These are phyloP conservation scores for Pangasius djambal DNA, from an alignment of 2,797 vertebrate species.

Conservation along the genomic window DNA sequence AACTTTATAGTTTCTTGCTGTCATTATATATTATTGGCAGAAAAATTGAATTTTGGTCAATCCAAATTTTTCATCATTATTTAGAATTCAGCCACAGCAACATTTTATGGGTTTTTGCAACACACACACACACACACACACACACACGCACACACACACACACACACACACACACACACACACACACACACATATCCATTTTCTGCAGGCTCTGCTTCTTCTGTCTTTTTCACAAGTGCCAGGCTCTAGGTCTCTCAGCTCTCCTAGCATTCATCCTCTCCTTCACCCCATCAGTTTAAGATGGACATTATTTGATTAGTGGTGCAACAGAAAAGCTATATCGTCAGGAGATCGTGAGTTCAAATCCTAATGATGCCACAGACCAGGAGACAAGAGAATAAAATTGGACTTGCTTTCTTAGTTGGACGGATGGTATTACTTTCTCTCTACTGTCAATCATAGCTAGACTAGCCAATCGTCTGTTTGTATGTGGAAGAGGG, in stretches of 20 bases:
- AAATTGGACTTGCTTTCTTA: not conserved
- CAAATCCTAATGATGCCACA: not conserved
- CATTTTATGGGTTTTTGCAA: not conserved
- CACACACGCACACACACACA: not conserved
- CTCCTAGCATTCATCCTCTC: not conserved
- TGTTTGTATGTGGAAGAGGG: not conserved
- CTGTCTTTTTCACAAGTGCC: not conserved
- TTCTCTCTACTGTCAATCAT: not conserved
- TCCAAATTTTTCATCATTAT: not conserved
- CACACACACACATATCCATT: not conserved
- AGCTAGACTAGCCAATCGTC: not conserved
- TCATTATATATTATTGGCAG: not conserved
- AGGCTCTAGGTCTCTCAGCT: not conserved
- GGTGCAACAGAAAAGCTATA: not conserved
- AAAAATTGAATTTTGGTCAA: not conserved
- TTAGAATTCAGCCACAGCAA: not conserved
- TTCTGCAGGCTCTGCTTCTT: not conserved
- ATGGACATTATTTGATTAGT: not conserved
- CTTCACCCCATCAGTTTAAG: not conserved
- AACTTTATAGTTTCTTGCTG: not conserved
- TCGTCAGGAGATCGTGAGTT: not conserved
- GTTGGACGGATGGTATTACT: not conserved
- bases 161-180: no score
- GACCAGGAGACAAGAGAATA: not conserved
- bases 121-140: constrained; percentile 1